Evolutionary conservation across 2,888 invertebrate genomes (phyloP), one percentile per base, ranked within the genome.

Genomic region (Julus scandinavius): DNA sequence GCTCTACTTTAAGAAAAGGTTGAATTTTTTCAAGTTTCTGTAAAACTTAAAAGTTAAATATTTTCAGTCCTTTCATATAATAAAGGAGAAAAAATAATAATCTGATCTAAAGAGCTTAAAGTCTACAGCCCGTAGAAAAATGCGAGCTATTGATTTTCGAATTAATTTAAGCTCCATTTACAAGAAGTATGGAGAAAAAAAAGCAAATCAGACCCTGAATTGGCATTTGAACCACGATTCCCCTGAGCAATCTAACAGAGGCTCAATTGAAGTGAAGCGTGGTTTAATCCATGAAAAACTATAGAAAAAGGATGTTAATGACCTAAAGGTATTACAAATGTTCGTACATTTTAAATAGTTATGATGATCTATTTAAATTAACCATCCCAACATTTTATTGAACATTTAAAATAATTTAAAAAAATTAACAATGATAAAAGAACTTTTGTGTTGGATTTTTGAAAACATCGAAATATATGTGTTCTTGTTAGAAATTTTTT

Each of bases 181-280:
- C n/a, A 63, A 17, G n/a, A 63, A n/a, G n/a, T 63, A 63, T 63
- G 63, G 63, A n/a, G n/a, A 63, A 63, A n/a, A 54, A 63, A 63
- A 63, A n/a, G 63, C 63, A 63, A 63, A 63, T 2, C 63, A 63
- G 63, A 63, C 63, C n/a, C n/a, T 4, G n/a, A 17, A 63, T 63
- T 63, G n/a, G n/a, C n/a, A 63, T 63, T 17, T n/a, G 17, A 63
- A 63, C 63, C 63, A 63, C 63, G 63, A 4, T 20, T n/a, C n/a
- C 5, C 63, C 63, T n/a, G 1, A 5, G n/a, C n/a, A 63, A n/a
- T 17, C 63, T 63, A n/a, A 54, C 15, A 63, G n/a, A 63, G n/a
- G n/a, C 63, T 63, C n/a, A 63, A n/a, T n/a, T n/a, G n/a, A 63
- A 63, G 63, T 63, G 63, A 63, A 63, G n/a, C 63, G 63, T 3